These are phyloP conservation scores for Agonopterix alstromeriana DNA, from an alignment of 2,888 invertebrate genomes.

Conservation along the genomic window DNA sequence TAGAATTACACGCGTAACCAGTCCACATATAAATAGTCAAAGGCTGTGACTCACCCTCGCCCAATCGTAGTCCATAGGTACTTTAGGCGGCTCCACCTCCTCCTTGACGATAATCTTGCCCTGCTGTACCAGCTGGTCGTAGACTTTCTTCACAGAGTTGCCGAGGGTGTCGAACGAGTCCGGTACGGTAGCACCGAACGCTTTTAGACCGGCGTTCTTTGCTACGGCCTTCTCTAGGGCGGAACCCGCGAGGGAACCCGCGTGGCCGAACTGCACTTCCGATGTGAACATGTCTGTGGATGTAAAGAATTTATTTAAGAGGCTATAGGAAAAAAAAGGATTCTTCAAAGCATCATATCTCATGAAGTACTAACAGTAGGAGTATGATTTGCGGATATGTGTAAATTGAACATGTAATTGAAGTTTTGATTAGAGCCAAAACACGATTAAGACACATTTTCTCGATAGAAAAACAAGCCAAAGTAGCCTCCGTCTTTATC, in stretches of 20 bases:
- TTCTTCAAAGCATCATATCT: no score
- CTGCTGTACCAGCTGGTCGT: constrained; percentile 84
- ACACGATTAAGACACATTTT: no score
- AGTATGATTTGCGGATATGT: no score
- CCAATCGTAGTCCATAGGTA: constrained; percentile 99
- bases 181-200: constrained; percentile 94
- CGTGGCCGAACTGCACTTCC: constrained; percentile 98
- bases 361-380: no score
- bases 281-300: constrained; percentile 86
- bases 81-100: constrained; percentile 98
- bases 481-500: no score
- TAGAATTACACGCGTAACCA: no score
- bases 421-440: no score
- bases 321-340: no score
- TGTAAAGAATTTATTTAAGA: no score
- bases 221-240: constrained; percentile 94
- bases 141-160: constrained; percentile 71
- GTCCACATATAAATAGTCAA: no score
- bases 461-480: no score
- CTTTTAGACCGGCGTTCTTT: constrained; percentile 90
- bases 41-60: constrained; percentile 87
- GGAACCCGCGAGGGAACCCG: constrained; percentile 98
- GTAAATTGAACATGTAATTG: no score
- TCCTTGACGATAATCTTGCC: constrained; percentile 91
- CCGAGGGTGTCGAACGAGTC: constrained; percentile 94